phyloP scores from a whole-genome alignment of 2,113 vertebrate species.

The Semnopithecus entellus region DNA sequence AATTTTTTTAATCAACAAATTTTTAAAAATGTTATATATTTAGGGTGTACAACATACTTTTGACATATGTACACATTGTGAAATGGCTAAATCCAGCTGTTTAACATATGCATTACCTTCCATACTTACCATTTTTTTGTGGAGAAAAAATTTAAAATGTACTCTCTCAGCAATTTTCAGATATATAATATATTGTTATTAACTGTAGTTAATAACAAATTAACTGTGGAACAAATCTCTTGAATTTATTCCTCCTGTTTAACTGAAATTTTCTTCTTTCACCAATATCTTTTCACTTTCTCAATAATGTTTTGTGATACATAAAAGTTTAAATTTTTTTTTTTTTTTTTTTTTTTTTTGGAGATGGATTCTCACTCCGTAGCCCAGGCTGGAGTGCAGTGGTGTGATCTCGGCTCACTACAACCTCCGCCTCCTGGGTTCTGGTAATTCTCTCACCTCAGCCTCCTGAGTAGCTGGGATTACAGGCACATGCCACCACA shows the following conservation, averaged over 20 bases:
- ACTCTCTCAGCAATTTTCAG: not conserved
- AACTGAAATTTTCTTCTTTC: not conserved
- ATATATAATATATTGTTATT: not conserved
- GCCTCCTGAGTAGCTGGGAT: too few species aligned
- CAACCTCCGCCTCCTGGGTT: too few species aligned
- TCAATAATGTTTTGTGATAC: not conserved
- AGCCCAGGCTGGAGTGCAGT: too few species aligned
- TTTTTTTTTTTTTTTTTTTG: too few species aligned
- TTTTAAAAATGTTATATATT: not conserved
- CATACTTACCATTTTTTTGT: not conserved
- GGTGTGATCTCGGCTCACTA: too few species aligned
- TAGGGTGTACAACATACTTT: not conserved
- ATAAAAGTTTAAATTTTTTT: too few species aligned
- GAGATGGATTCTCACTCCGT: too few species aligned
- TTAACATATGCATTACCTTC: not conserved
- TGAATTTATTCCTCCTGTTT: not conserved
- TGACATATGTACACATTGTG: not conserved
- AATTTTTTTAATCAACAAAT: not conserved
- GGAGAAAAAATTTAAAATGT: not conserved
- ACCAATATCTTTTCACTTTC: not conserved
- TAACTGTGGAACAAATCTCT: too few species aligned
- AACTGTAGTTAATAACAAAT: not conserved
- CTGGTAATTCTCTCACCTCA: too few species aligned
- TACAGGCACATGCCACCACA: too few species aligned
- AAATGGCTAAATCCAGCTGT: not conserved